Evolutionary conservation across 2,888 invertebrate species (phyloP), one percentile per base, ranked within the genome.

Genomic region (Camptogramma bilineatum): DNA sequence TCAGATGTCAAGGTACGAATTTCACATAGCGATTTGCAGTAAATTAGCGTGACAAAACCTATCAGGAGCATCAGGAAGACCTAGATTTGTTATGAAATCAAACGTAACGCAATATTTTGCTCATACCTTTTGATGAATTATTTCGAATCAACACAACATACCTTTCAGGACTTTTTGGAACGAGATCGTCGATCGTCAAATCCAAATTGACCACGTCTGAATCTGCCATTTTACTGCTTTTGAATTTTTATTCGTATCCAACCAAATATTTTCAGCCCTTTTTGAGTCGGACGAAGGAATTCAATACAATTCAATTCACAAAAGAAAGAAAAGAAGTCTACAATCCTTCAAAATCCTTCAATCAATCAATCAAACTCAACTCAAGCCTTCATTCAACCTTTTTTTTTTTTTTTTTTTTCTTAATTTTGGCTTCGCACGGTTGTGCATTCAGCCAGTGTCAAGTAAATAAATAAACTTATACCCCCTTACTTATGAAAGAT

Each of bases 161-260:
- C 93, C 91, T 91, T 85, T 93, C 93, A 51, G 91, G 88, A 79
- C 91, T 92, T 80, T 93, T 93, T 57, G 93, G 92, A 78, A 93
- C 88, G 78, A 93, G 85, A 82, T 92, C 91, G 74, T 93, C 92
- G 70, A 92, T 91, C 51, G 88, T 90, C 72, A 90, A 80, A 83
- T 91, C 90, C 75, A 90, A 84, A 80, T 89, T 88, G 69, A 88
- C 89, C 68, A 90, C 85, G 68, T 90, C 90, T 52, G 91, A 81
- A 75, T 90, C 92, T 86, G 91, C 90, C 92, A 93, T 92, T 84
- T 76, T 71, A 70, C 66, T 78, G 70, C 76, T 73, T 75, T 70
- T 64, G 52, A 68, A 72, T 76, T 81, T 80, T 71, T 71, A 72
- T 56, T 69, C 68, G 68, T 68, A 73, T 67, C 70, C 75, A 73